These are phyloP conservation scores for Danio kyathit DNA, from an alignment of 2,797 vertebrate species.

Conservation along the genomic window DNA sequence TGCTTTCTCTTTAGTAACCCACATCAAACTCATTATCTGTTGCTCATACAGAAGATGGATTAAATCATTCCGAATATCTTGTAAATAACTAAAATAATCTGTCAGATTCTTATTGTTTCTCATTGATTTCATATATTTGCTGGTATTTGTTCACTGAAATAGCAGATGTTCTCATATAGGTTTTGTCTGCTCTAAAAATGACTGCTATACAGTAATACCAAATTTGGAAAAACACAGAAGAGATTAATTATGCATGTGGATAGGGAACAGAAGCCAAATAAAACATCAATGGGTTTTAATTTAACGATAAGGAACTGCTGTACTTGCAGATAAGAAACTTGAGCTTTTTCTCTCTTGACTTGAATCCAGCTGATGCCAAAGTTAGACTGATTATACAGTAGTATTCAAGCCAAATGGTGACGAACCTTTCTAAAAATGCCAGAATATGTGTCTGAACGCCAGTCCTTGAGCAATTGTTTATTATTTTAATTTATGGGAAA, in stretches of 20 bases:
- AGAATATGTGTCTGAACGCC: slow-evolving; percentile 1
- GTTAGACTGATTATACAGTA: neutral
- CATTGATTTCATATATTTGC: slow-evolving; percentile 6
- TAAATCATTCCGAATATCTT: neutral
- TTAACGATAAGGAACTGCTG: slow-evolving; percentile 43
- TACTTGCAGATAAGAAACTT: slow-evolving; percentile 29
- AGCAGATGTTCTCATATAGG: slow-evolving; percentile 5
- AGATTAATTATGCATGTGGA: slow-evolving; percentile 33
- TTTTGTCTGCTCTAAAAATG: slow-evolving; percentile 37
- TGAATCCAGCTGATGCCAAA: slow-evolving; percentile 32
- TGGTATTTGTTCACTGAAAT: slow-evolving; percentile 10
- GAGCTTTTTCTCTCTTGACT: slow-evolving; percentile 29
- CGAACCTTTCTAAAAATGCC: neutral
- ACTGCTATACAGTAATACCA: slow-evolving; percentile 26
- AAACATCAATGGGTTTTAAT: slow-evolving; percentile 53
- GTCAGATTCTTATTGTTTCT: neutral
- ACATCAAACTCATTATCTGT: slow-evolving; percentile 16
- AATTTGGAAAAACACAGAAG: slow-evolving; percentile 30
- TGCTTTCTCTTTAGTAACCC: slow-evolving; percentile 24
- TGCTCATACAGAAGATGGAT: neutral
- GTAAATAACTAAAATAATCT: neutral
- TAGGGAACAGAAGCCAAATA: slow-evolving; percentile 42
- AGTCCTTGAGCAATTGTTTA: slow-evolving; percentile 5
- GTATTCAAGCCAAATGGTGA: slow-evolving; percentile 19
- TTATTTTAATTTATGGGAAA: slow-evolving; percentile 4